These are phyloP conservation scores for Daubentonia madagascariensis DNA, from an alignment of 2,113 vertebrate species.

Conservation along the genomic window DNA sequence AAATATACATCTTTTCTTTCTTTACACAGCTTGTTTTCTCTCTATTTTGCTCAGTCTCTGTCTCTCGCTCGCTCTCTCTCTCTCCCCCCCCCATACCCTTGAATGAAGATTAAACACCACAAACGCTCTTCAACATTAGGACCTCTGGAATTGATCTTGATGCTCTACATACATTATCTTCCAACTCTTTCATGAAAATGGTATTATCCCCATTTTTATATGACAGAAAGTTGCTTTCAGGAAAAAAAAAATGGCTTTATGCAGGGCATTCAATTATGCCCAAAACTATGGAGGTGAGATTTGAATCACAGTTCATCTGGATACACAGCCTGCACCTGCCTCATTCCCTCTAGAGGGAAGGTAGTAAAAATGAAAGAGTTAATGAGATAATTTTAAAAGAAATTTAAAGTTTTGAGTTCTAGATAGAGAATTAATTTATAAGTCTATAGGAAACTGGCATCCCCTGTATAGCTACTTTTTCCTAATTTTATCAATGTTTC, in stretches of 20 bases:
- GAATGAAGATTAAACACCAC: background rate
- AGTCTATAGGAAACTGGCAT: background rate
- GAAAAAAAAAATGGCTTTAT: background rate
- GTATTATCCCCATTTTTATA: background rate
- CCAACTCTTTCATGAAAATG: background rate
- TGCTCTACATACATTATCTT: background rate
- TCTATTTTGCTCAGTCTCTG: background rate
- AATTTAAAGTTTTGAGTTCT: background rate
- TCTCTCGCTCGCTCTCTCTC: background rate
- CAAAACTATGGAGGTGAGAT: background rate
- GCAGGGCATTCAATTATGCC: background rate
- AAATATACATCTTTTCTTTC: background rate
- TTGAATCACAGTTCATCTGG: background rate
- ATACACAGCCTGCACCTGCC: background rate
- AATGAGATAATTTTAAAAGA: background rate
- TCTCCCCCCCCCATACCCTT: fast-evolving
- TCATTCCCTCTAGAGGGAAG: background rate
- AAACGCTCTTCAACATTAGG: background rate
- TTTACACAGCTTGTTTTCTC: background rate
- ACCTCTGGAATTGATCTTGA: background rate
- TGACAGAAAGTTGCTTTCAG: background rate
- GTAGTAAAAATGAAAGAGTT: background rate
- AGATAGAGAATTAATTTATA: background rate
- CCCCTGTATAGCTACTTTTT: background rate
- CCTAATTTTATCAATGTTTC: background rate